Percentiles rank a stretch among this genome's conserved stretches.
Evolutionary conservation across 2,888 invertebrate species (phyloP).

Genomic region (Allygus modestus): DNA sequence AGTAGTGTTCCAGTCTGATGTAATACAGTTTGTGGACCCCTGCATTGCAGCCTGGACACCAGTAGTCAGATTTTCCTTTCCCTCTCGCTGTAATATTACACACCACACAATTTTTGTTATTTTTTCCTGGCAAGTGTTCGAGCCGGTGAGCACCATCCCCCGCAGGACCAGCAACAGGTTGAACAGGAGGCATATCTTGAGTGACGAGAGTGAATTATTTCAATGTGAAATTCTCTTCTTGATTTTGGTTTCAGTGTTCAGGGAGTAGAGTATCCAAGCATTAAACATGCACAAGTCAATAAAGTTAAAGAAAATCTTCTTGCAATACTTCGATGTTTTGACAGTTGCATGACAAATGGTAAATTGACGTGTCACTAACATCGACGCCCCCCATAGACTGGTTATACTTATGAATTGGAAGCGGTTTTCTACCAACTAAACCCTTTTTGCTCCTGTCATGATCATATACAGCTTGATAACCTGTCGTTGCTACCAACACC

Average conservation of each 20-base stretch:
- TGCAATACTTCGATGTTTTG: slow-evolving; percentile 21
- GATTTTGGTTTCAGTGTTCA: slow-evolving; percentile 26
- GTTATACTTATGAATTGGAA: slow-evolving; percentile 42
- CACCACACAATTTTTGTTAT: neutral
- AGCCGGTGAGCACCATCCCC: neutral
- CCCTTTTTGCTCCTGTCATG: slow-evolving; percentile 20
- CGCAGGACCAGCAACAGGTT: neutral
- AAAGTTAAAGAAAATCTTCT: slow-evolving; percentile 44
- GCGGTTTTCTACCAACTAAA: slow-evolving; percentile 6
- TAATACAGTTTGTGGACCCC: slow-evolving; percentile 7
- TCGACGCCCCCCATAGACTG: slow-evolving; percentile 55
- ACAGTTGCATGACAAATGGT: slow-evolving; percentile 32
- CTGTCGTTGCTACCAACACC: slow-evolving; percentile 10
- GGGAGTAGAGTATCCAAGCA: slow-evolving; percentile 9
- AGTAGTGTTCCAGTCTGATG: neutral
- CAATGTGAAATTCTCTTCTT: neutral
- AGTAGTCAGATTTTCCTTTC: slow-evolving; percentile 5
- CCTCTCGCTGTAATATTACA: slow-evolving; percentile 4
- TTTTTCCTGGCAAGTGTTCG: too few species aligned
- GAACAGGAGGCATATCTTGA: neutral
- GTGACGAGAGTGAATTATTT: neutral
- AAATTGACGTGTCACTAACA: slow-evolving; percentile 37
- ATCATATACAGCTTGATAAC: slow-evolving; percentile 7
- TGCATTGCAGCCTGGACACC: slow-evolving; percentile 39
- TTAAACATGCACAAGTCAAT: slow-evolving; percentile 35